Base-by-base conservation (phyloP, 2,113 vertebrate genomes). In the Xenopus laevis region DNA sequence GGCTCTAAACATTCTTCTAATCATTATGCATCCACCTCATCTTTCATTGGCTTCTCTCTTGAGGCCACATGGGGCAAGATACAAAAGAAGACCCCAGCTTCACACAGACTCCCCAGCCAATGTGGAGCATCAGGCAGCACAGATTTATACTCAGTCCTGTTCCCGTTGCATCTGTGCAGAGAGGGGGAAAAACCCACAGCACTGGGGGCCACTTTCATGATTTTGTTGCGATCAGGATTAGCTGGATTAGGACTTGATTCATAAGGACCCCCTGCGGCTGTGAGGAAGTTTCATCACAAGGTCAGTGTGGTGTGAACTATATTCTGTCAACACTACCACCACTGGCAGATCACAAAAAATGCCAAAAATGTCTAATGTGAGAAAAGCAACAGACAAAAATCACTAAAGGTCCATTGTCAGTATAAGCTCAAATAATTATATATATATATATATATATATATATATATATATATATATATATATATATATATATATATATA, bases 201-300 rank as follows among this genome's bases (percentile, higher is more conserved):
- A 81, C 82, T 81, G 80, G 84, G 87, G 89, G 84, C 86, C 86
- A 88, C 87, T 87, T 87, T 85, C 87, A 85, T 79, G 86, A 90
- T 87, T 92, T 88, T 91, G 91, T 88, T 86, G 86, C 86, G 80
- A 87, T 88, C 85, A 81, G 89, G 90, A 91, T 93, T 92, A 93
- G 88, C 85, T 91, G 91, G 90, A 93, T 92, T 92, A 91, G 83
- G 83, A 84, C 68, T 81, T 59, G 73, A 89, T 85, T 89, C 89
- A 92, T 89, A 89, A 90, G 88, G 89, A 89, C 18, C 89, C 89
- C 91, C 90, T 91, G 88, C 82, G 78, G 89, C 81, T 68, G 65
- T 66, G 85, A 89, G 90, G 90, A 93, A 92, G 88, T 92, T 87
- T 89, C 88, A 88, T 89, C 90, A 82, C 86, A 82, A 87, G 90